These are phyloP conservation scores for Acronicta alni DNA, from an alignment of 2,888 invertebrate species.

Conservation along the genomic window DNA sequence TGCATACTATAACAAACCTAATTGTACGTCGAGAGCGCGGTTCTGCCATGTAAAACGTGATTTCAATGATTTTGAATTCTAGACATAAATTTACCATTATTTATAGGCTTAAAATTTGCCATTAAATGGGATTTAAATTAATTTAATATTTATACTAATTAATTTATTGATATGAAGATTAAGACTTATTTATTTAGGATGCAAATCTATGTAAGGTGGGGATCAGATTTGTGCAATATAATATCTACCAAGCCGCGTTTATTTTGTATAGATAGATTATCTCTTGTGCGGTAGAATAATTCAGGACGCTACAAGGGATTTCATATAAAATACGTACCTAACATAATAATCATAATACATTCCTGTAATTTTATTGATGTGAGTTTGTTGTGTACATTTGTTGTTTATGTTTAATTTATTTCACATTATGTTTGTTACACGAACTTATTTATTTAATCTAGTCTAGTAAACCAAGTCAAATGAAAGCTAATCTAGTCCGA, in stretches of 20 bases:
- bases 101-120: slow-evolving; percentile 57
- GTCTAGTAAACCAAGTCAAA: slow-evolving; percentile 66
- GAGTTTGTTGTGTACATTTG: slow-evolving; percentile 66
- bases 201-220: slow-evolving; percentile 52
- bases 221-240: slow-evolving; percentile 70
- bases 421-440: slow-evolving; percentile 64
- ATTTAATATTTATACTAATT: slow-evolving; percentile 53
- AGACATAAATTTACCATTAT: slow-evolving; percentile 54
- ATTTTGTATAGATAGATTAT: slow-evolving; percentile 49
- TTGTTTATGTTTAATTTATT: slow-evolving; percentile 71
- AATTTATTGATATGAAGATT: slow-evolving; percentile 61
- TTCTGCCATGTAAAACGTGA: slow-evolving; percentile 10
- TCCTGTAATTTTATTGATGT: slow-evolving; percentile 67
- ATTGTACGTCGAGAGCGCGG: slow-evolving; percentile 1
- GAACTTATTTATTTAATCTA: slow-evolving; percentile 66
- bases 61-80: slow-evolving; percentile 50
- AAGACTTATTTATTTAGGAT: slow-evolving; percentile 64
- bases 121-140: slow-evolving; percentile 65
- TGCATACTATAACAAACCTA: slow-evolving; percentile 9
- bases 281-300: slow-evolving; percentile 29
- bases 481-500: slow-evolving; percentile 67
- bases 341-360: slow-evolving; percentile 65
- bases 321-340: slow-evolving; percentile 40
- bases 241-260: slow-evolving; percentile 48
- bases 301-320: slow-evolving; percentile 22